Evolutionary conservation across 2,797 vertebrate genomes (phyloP), one percentile per base, ranked within the genome.

Genomic region (Lepilemur ruficaudatus): DNA sequence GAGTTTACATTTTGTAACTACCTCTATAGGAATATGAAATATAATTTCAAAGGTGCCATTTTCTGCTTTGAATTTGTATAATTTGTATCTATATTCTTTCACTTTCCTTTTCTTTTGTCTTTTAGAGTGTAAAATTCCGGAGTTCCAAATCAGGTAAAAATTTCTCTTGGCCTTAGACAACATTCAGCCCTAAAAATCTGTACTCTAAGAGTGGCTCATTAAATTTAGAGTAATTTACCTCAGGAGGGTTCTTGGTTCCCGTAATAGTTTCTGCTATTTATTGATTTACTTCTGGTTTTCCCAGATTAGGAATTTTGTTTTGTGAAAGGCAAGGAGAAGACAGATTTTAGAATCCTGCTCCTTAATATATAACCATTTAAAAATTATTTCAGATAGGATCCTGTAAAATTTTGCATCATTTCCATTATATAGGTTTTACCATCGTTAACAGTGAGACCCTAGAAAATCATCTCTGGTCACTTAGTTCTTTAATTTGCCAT

Each of bases 51-150:
- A 0, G 1, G 80, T 89, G 85, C 38, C 48, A 95, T 75, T 96
- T 85, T 69, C 87, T 97, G 86, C 43, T 93, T 94, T 52, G 63
- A 93, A 35, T 89, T 78, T 95, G 59, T 61, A 72, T 46, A 80
- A 82, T 87, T 55, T 93, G 6, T 91, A 11, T 76, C 82, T 0
- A 75, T 83, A 35, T 89, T 93, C 17, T 65, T 87, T 95, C 22
- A 88, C 23, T 95, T 80, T 67, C 14, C 17, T n/a, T 65, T 67
- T 15, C 92, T 93, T 90, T 94, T 96, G 67, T 35, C 96, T 98
- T 98, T 69, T 85, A 99, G 99, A 98, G 96, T 75, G 69, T 98
- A 96, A 98, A 97, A 97, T 70, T 98, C 38, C 91, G 12, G 95
- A 98, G 96, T 85, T 67, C 97, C 92, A 98, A 43, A 89, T 96